A percentile compares a stretch with the other conserved stretches of the same genome.
Evolutionary conservation across 1,140 invertebrate species (phyloP).

Genomic region (Ceratina calcarata): DNA sequence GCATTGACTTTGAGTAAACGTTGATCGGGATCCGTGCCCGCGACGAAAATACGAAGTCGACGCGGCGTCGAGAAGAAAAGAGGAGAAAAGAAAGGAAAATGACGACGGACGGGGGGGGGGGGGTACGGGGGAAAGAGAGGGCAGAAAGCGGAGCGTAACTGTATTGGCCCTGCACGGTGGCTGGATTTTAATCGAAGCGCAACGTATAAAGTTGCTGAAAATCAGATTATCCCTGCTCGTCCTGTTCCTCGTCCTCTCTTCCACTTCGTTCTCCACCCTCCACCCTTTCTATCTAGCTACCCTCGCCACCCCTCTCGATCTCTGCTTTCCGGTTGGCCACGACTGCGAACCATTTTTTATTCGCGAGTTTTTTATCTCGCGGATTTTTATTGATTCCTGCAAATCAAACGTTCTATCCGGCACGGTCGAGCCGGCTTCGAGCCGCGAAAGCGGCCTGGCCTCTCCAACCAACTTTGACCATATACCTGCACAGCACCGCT

Average conservation of each 20-base stretch:
- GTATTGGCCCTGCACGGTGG: conserved; percentile 74
- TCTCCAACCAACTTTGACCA: conserved; percentile 3
- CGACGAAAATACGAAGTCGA: too few relatives aligned
- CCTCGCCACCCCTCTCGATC: conserved; percentile 22
- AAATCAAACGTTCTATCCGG: conserved; percentile 44
- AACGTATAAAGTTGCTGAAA: conserved; percentile 79
- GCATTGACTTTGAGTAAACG: too few relatives aligned
- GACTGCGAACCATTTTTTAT: conserved; percentile 56
- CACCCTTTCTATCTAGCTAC: conserved; percentile 14
- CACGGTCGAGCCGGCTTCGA: not conserved
- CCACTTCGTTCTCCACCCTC: conserved; percentile 48
- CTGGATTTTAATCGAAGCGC: conserved; percentile 79
- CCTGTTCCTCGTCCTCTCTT: conserved; percentile 51
- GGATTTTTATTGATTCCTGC: conserved; percentile 66
- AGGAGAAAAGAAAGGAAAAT: not conserved
- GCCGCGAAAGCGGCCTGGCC: not conserved
- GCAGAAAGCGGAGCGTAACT: conserved; percentile 68
- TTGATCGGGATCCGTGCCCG: too few relatives aligned
- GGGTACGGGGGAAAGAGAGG: not conserved
- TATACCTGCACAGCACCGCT: not conserved
- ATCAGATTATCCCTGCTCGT: conserved; percentile 75
- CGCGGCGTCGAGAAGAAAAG: not conserved
- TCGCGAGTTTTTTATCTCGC: conserved; percentile 55
- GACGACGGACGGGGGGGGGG: not conserved
- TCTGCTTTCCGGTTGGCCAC: conserved; percentile 45